phyloP scores from a whole-genome alignment of 1,140 invertebrate species.

The Holcopasites calliopsidis region DNA sequence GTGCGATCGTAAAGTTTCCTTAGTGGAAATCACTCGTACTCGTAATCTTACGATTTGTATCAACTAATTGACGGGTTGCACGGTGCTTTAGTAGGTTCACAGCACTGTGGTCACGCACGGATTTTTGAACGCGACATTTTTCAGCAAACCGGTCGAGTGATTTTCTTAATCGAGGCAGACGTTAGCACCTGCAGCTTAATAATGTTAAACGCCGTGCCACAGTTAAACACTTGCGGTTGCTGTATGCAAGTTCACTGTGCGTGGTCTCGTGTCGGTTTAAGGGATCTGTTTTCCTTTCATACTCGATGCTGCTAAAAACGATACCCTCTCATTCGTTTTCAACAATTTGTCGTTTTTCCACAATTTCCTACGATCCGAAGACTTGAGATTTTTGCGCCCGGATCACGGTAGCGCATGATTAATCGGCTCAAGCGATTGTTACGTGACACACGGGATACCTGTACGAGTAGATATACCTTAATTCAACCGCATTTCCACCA shows the following conservation, averaged over 20 bases:
- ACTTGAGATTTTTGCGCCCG: too few relatives aligned
- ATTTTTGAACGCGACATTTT: conserved; percentile 32
- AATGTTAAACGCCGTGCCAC: conserved; percentile 41
- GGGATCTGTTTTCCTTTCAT: conserved; percentile 3
- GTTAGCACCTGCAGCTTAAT: conserved; percentile 43
- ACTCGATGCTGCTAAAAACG: too few relatives aligned
- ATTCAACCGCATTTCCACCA: not conserved
- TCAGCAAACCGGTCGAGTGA: conserved; percentile 24
- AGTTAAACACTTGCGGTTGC: conserved; percentile 27
- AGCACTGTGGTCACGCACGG: too few relatives aligned
- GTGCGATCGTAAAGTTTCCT: not conserved
- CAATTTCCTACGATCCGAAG: too few relatives aligned
- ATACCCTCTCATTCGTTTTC: too few relatives aligned
- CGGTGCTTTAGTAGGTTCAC: not conserved
- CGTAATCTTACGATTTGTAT: conserved; percentile 1
- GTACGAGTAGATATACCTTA: too few relatives aligned
- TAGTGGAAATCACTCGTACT: conserved; percentile 1
- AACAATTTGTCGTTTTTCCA: too few relatives aligned
- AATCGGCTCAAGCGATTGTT: conserved; percentile 24
- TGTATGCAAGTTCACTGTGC: not conserved
- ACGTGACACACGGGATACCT: conserved; percentile 10
- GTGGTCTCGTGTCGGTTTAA: not conserved
- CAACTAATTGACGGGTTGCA: conserved; percentile 21
- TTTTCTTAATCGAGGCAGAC: conserved; percentile 41
- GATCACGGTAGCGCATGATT: conserved; percentile 14